A percentile compares a stretch with the other conserved stretches of the same genome.
Evolutionary conservation across 2,797 vertebrate species (phyloP).

Genomic region (Malacoctenus gilli): DNA sequence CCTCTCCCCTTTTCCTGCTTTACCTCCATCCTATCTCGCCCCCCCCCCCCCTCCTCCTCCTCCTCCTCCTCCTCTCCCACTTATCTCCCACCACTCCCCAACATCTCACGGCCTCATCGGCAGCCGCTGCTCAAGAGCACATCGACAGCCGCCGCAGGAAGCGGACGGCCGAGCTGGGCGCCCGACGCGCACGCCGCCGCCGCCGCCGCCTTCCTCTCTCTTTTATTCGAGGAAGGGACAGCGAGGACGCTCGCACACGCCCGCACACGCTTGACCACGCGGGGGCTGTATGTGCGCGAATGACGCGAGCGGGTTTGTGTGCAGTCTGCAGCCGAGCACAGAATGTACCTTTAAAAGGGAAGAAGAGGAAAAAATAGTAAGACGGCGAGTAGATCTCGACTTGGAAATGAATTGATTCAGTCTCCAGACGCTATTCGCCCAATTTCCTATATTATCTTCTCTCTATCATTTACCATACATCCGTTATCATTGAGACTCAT

Average conservation of each 20-base stretch:
- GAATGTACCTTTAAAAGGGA: slow-evolving; percentile 65
- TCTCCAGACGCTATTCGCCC: slow-evolving; percentile 71
- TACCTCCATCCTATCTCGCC: slow-evolving; percentile 50
- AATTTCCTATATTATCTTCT: slow-evolving; percentile 76
- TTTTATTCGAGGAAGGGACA: slow-evolving; percentile 10
- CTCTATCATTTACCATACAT: slow-evolving; percentile 74
- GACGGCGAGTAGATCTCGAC: slow-evolving; percentile 65
- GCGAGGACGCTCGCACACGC: not conserved
- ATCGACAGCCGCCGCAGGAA: slow-evolving; percentile 35
- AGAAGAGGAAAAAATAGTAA: slow-evolving; percentile 44
- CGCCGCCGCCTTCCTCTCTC: slow-evolving; percentile 22
- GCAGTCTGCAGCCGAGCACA: slow-evolving; percentile 69
- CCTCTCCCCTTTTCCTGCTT: slow-evolving; percentile 51
- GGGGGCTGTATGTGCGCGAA: slow-evolving; percentile 34
- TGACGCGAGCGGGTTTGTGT: slow-evolving; percentile 68
- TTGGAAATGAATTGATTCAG: slow-evolving; percentile 80
- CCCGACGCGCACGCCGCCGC: no score
- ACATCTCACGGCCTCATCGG: slow-evolving; percentile 57
- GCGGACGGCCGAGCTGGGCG: no score
- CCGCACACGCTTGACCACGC: slow-evolving; percentile 15
- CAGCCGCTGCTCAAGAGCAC: slow-evolving; percentile 56
- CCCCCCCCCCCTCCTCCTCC: slow-evolving; percentile 41
- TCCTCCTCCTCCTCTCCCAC: slow-evolving; percentile 41
- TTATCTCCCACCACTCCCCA: slow-evolving; percentile 45
- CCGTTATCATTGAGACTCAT: slow-evolving; percentile 78